Conservation (phyloP, 2,888 invertebrate species). For the Euzetes globulus region DNA sequence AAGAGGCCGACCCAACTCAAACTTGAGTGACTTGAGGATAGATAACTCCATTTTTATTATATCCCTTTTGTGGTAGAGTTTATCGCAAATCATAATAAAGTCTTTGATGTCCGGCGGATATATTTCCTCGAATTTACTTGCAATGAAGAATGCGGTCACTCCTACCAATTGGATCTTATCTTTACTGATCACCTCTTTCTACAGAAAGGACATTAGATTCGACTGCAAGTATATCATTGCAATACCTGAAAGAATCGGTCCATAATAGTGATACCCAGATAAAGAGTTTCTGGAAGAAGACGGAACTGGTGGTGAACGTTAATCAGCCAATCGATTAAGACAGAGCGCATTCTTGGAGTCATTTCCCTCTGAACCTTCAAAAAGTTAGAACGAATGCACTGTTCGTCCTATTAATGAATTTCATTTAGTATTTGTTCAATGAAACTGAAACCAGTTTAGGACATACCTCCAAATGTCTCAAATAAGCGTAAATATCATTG, state of each 20-base stretch:
- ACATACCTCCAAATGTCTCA: conserved; percentile 62
- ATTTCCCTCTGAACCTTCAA: conserved; percentile 48
- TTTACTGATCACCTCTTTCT: conserved; percentile 59
- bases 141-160: conserved; percentile 77
- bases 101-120: conserved; percentile 77
- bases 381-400: conserved; percentile 42
- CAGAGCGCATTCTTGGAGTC: conserved; percentile 75
- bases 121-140: conserved; percentile 91
- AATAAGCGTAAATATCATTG: conserved; percentile 78
- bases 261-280: conserved; percentile 74
- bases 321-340: conserved; percentile 87
- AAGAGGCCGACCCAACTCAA: conserved; percentile 73
- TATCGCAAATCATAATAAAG: conserved; percentile 83
- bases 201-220: conserved; percentile 42
- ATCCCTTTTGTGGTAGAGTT: conserved; percentile 69
- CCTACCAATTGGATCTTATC: conserved; percentile 78
- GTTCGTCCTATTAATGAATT: conserved; percentile 25
- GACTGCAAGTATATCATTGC: not conserved
- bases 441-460: not conserved
- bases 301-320: conserved; percentile 83
- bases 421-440: not conserved
- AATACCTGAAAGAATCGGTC: conserved; percentile 77
- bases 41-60: conserved; percentile 72
- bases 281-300: conserved; percentile 77
- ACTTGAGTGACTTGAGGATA: conserved; percentile 67